These are phyloP conservation scores for Melanotaenia parkinsoni DNA, from an alignment of 2,797 vertebrate species.

Conservation along the genomic window DNA sequence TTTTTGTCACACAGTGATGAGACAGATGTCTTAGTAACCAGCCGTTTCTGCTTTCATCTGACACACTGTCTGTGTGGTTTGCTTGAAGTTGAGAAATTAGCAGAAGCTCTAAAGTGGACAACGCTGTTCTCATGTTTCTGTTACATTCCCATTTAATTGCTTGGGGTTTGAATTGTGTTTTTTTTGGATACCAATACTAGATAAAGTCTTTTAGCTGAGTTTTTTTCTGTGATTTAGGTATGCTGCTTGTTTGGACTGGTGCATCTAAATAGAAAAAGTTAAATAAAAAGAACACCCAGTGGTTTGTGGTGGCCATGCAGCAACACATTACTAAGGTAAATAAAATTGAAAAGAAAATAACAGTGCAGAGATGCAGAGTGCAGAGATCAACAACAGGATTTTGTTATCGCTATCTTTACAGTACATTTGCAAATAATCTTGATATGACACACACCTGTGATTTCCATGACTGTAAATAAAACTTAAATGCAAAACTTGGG, in stretches of 20 bases:
- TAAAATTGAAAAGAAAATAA: not conserved
- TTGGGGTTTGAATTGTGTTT: not conserved
- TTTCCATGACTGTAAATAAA: not conserved
- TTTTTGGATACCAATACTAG: not conserved
- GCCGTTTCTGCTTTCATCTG: no score
- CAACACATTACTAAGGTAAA: constrained; percentile 7
- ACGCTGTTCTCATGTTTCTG: no score
- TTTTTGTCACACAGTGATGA: no score
- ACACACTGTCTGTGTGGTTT: no score
- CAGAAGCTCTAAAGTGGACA: no score
- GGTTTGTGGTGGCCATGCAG: not conserved
- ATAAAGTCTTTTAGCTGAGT: not conserved
- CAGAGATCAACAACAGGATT: constrained; percentile 15
- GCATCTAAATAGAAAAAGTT: not conserved
- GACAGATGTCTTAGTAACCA: no score
- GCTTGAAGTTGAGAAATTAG: no score
- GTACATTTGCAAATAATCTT: not conserved
- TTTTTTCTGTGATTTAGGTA: not conserved
- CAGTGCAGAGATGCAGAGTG: not conserved
- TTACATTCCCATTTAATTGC: not conserved
- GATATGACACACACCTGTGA: constrained; percentile 8
- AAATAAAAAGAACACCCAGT: not conserved
- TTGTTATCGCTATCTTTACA: constrained; percentile 8
- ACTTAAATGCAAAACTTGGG: not conserved
- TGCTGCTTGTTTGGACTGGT: not conserved